These are phyloP conservation scores for Oasisia sp. DNA, from an alignment of 2,888 invertebrate species.

Conservation along the genomic window DNA sequence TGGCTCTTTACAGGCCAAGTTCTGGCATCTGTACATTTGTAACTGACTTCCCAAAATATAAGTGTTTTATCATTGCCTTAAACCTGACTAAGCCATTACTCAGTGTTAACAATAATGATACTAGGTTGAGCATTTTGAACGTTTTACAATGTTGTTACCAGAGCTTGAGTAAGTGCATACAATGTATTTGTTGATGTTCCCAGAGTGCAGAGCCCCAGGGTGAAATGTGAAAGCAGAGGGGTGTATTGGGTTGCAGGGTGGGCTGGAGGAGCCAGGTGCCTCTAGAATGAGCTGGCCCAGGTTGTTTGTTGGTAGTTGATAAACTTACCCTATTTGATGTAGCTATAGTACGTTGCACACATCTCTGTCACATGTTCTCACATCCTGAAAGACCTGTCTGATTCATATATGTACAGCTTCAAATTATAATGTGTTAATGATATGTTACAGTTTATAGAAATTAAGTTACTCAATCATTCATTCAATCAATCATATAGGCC, in stretches of 20 bases:
- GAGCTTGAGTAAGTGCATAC: neutral
- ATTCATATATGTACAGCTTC: neutral
- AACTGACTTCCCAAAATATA: neutral
- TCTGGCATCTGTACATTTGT: neutral
- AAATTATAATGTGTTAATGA: too few relatives aligned
- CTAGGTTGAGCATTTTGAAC: too few relatives aligned
- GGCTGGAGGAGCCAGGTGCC: constrained; percentile 10
- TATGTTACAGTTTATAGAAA: too few relatives aligned
- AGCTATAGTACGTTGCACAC: neutral
- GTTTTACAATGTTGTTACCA: neutral
- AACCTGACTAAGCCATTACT: neutral
- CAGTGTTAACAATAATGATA: neutral
- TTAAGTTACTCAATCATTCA: neutral
- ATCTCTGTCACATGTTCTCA: neutral
- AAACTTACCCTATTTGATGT: constrained; percentile 14
- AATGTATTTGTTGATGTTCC: neutral
- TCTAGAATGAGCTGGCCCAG: neutral
- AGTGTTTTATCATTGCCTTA: neutral
- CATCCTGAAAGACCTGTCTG: neutral
- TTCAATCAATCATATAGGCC: neutral
- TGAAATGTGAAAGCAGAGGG: neutral
- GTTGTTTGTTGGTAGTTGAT: constrained; percentile 12
- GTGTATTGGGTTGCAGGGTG: neutral
- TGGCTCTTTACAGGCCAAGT: neutral
- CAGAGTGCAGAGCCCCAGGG: neutral